Base-by-base conservation (phyloP, 2,113 vertebrate genomes). In the Toxotes chatareus region DNA sequence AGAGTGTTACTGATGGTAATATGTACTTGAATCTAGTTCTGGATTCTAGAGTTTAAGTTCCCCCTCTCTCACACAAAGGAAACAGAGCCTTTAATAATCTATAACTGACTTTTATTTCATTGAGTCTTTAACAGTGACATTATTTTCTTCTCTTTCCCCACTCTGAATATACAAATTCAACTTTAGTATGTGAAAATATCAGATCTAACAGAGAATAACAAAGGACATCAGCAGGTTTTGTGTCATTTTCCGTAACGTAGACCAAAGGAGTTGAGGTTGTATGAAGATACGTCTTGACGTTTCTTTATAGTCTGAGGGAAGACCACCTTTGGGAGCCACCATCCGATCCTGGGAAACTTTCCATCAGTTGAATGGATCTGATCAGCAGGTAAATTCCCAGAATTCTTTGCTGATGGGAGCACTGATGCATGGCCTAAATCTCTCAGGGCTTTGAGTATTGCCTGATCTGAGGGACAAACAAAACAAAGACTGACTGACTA, bases 161-260 rank as follows among this genome's bases (percentile, higher is more conserved):
- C 10, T 82, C 6, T 63, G 17, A 59, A 63, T 70, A 32, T 65
- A 60, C 9, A 75, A 32, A 57, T 47, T 11, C 0, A 69, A 42
- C 21, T 14, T 1, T 66, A 42, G 19, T 17, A 0, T 6, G 8
- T 40, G 13, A 65, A 75, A 42, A 65, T n/a, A 56, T 70, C 32
- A 38, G 47, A 11, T 38, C 23, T 31, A 21, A 40, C 3, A 70
- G 1, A 73, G 36, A 44, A 51, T 9, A 40, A 73, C 8, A 49
- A 56, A 46, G 55, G 27, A 31, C 2, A 51, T 19, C 1, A 34
- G 6, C 27, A 1, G 27, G 7, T 12, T 3, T 13, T 12, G 5
- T 69, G 21, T 88, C 83, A 70, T 69, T 88, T 88, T 55, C 86
- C 83, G 6, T 83, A 88, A n/a, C 86, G 80, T 34, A 86, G 63